phyloP scores from a whole-genome alignment of 2,113 vertebrate genomes.

The Orthochromis malagaraziensis region DNA sequence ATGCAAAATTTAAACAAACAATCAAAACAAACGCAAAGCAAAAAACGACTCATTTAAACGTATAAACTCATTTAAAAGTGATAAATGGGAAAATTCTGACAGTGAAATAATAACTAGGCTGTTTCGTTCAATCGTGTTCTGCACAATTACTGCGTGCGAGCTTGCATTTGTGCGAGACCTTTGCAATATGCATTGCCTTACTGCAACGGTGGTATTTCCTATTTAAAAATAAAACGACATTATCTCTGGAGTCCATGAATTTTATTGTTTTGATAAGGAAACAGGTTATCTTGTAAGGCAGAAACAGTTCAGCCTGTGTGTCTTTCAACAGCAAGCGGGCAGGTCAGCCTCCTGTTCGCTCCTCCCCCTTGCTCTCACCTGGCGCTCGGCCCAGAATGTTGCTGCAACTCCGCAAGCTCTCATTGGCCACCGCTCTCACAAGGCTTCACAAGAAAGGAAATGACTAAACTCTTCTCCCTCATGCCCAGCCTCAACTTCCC shows the following conservation, averaged over 20 bases:
- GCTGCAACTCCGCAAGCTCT: slow-evolving; percentile 61
- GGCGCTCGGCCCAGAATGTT: slow-evolving; percentile 72
- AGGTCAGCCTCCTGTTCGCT: slow-evolving; percentile 62
- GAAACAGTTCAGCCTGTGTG: slow-evolving; percentile 4
- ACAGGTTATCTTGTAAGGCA: background rate
- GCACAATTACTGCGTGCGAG: background rate
- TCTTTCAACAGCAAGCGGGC: slow-evolving; percentile 35
- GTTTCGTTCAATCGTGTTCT: background rate
- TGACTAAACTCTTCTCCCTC: slow-evolving; percentile 65
- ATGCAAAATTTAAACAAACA: background rate
- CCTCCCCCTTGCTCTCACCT: slow-evolving; percentile 66
- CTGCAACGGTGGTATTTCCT: background rate
- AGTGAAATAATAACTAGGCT: background rate
- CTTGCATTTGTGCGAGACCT: background rate
- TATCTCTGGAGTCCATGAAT: background rate
- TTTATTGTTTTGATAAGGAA: background rate
- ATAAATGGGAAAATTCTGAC: background rate
- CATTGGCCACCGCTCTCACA: slow-evolving; percentile 63
- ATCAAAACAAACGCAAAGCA: background rate
- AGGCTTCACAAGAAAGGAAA: slow-evolving; percentile 71
- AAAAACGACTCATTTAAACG: background rate
- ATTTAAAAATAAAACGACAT: background rate
- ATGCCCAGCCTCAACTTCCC: slow-evolving; percentile 60
- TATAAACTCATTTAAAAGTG: background rate
- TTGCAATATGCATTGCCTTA: background rate